These are phyloP conservation scores for Hormaphis cornu DNA, from an alignment of 1,140 invertebrate species.

Conservation along the genomic window DNA sequence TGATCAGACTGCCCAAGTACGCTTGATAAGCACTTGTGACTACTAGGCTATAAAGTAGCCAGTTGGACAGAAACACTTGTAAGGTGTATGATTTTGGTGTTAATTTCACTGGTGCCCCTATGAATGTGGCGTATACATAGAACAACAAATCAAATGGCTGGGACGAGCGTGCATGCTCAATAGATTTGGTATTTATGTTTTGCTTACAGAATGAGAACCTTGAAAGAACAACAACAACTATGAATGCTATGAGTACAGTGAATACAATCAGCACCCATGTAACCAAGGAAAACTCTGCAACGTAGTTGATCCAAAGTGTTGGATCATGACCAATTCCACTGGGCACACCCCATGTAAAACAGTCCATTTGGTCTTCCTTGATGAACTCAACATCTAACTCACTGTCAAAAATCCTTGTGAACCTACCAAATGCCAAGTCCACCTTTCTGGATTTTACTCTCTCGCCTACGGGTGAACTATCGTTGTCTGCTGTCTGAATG, in stretches of 20 bases:
- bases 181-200: too few relatives aligned
- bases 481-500: background rate
- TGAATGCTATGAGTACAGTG: conserved; percentile 26
- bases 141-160: conserved; percentile 26
- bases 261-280: conserved; percentile 22
- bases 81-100: conserved; percentile 24
- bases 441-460: conserved; percentile 7
- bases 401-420: conserved; percentile 36
- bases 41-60: conserved; percentile 37
- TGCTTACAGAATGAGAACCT: background rate
- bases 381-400: conserved; percentile 34
- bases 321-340: conserved; percentile 35
- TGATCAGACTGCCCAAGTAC: conserved; percentile 38
- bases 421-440: conserved; percentile 37
- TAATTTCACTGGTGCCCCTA: conserved; percentile 33
- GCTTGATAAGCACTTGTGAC: conserved; percentile 37
- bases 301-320: conserved; percentile 37
- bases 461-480: background rate
- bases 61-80: conserved; percentile 35
- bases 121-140: conserved; percentile 34
- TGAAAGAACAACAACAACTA: conserved; percentile 22
- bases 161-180: too few relatives aligned
- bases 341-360: conserved; percentile 39
- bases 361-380: conserved; percentile 37
- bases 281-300: conserved; percentile 35